These are phyloP conservation scores for Leucophenga maculata DNA, from an alignment of 2,888 invertebrate species.

Conservation along the genomic window DNA sequence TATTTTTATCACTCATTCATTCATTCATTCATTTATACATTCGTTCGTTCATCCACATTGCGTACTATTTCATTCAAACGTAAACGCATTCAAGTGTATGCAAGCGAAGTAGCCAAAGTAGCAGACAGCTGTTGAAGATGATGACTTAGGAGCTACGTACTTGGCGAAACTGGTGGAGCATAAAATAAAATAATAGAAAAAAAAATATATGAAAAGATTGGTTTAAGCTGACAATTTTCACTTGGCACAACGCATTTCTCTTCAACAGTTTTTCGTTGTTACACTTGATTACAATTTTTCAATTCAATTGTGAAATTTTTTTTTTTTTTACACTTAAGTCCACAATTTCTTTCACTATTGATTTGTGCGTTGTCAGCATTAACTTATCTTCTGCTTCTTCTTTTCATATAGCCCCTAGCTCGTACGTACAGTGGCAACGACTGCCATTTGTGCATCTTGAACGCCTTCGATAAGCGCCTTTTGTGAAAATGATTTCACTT, in stretches of 20 bases:
- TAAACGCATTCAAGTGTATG: no score
- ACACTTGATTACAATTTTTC: neutral
- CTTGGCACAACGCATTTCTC: slow-evolving; percentile 1
- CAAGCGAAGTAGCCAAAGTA: neutral
- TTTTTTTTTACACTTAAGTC: no score
- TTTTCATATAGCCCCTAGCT: no score
- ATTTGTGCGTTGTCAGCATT: neutral
- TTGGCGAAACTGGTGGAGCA: neutral
- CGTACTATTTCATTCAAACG: no score
- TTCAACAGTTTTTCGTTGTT: neutral
- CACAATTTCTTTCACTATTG: neutral
- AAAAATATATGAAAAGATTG: neutral
- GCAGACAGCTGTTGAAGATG: neutral
- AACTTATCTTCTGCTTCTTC: no score
- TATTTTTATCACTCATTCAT: neutral
- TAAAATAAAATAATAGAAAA: neutral
- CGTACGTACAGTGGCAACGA: no score
- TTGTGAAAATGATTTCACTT: slow-evolving; percentile 6
- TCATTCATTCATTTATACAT: no score
- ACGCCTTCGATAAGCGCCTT: slow-evolving; percentile 1
- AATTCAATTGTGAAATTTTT: neutral
- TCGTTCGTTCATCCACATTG: neutral
- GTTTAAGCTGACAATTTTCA: neutral
- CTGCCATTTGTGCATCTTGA: neutral
- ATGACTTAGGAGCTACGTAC: neutral